phyloP scores from a whole-genome alignment of 2,888 invertebrate genomes.

The Tethea ocularis region DNA sequence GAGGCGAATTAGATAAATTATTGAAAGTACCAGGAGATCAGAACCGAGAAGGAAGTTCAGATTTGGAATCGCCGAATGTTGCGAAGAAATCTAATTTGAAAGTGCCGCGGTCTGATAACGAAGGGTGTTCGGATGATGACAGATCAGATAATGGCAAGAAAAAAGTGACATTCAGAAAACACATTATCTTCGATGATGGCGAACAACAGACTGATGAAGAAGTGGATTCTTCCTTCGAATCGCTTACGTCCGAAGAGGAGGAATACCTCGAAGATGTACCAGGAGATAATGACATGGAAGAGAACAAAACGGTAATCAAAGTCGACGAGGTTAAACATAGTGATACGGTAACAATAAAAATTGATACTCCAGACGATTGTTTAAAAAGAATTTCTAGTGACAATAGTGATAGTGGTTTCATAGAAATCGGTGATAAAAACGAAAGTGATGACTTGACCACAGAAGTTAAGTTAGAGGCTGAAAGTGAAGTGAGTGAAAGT shows the following conservation, averaged over 20 bases:
- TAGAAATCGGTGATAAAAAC: constrained; percentile 69
- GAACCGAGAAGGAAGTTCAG: constrained; percentile 22
- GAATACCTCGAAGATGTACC: constrained; percentile 68
- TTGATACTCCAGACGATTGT: constrained; percentile 53
- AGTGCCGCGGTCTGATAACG: constrained; percentile 68
- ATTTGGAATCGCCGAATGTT: constrained; percentile 52
- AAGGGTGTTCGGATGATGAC: constrained; percentile 75
- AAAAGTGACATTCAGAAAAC: constrained; percentile 75
- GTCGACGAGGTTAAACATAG: constrained; percentile 44
- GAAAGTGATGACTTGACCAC: constrained; percentile 57
- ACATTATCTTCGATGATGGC: constrained; percentile 80
- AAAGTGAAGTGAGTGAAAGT: constrained; percentile 47
- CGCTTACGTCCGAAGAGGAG: constrained; percentile 66
- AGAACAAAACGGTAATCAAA: constrained; percentile 66
- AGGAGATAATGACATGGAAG: constrained; percentile 46
- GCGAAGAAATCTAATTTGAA: constrained; percentile 74
- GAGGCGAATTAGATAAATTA: constrained; percentile 64
- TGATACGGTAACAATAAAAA: constrained; percentile 54
- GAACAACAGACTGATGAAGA: constrained; percentile 78
- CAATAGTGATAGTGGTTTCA: constrained; percentile 79
- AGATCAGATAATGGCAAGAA: constrained; percentile 75
- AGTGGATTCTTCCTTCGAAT: constrained; percentile 71
- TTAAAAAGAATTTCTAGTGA: constrained; percentile 71
- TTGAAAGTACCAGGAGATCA: constrained; percentile 41
- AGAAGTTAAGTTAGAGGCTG: constrained; percentile 42